Evolutionary conservation across 2,888 invertebrate genomes (phyloP).

Genomic region (Spatulosminthurus flaviceps): DNA sequence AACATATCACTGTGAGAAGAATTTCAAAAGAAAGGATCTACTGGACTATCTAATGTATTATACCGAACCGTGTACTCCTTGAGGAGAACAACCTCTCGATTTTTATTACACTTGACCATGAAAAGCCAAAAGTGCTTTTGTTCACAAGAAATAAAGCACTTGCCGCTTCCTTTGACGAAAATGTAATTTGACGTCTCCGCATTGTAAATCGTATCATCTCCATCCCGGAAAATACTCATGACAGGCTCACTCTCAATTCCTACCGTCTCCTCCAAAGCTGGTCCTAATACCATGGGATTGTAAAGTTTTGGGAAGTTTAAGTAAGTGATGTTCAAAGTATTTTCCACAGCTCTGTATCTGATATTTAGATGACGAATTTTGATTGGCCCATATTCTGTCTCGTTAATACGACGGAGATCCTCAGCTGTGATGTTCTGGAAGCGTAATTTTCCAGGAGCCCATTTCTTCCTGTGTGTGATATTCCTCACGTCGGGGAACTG

Average conservation of each 20-base stretch:
- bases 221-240: slow-evolving; percentile 24
- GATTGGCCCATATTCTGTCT: slow-evolving; percentile 56
- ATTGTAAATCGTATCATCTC: slow-evolving; percentile 24
- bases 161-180: slow-evolving; percentile 21
- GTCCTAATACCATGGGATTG: slow-evolving; percentile 54
- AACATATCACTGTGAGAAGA: no score
- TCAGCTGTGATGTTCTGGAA: slow-evolving; percentile 44
- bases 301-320: slow-evolving; percentile 55
- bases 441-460: slow-evolving; percentile 55
- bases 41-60: background rate
- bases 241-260: slow-evolving; percentile 46
- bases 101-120: slow-evolving; percentile 31
- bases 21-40: background rate
- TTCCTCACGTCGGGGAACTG: slow-evolving; percentile 51
- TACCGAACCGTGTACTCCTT: slow-evolving; percentile 15
- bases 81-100: slow-evolving; percentile 12
- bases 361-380: slow-evolving; percentile 26
- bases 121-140: slow-evolving; percentile 31
- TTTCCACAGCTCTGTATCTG: slow-evolving; percentile 44
- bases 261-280: slow-evolving; percentile 48
- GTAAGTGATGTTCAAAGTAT: slow-evolving; percentile 46
- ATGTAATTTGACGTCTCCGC: slow-evolving; percentile 21
- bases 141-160: slow-evolving; percentile 34
- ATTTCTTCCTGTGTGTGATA: slow-evolving; percentile 55
- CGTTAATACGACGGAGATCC: slow-evolving; percentile 52